phyloP scores from a whole-genome alignment of 2,113 vertebrate genomes.

The Gnathonemus longibarbis region DNA sequence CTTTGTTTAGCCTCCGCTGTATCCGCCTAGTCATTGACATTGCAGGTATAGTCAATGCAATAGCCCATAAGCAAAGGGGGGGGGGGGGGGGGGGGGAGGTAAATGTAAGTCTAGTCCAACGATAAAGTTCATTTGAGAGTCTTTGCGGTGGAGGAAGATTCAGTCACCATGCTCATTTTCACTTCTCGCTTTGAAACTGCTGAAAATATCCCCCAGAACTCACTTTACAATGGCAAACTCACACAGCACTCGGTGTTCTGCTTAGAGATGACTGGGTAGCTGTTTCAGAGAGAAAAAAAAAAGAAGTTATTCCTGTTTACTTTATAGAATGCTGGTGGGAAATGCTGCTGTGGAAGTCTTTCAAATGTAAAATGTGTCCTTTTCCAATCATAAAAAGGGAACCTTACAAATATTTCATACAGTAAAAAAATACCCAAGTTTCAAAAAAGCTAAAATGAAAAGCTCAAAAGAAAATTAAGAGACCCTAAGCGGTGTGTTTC shows the following conservation, averaged over 20 bases:
- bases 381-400: background rate
- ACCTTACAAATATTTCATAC: background rate
- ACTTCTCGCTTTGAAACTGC: conserved; percentile 9
- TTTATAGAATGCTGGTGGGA: background rate
- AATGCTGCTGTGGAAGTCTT: background rate
- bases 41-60: background rate
- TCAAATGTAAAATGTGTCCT: background rate
- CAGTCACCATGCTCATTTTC: conserved; percentile 3
- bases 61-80: background rate
- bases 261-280: background rate
- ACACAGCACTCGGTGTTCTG: background rate
- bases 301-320: background rate
- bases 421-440: background rate
- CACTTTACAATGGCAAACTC: background rate
- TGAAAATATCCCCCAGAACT: background rate
- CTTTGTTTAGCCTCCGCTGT: background rate
- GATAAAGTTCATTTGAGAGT: background rate
- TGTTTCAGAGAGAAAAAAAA: background rate
- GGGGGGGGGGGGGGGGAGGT: too few relatives aligned
- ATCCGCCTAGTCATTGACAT: background rate
- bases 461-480: background rate
- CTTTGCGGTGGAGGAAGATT: background rate
- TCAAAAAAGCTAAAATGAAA: background rate
- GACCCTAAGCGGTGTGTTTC: background rate
- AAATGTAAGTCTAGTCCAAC: background rate